Evolutionary conservation across 2,888 invertebrate genomes (phyloP).

Genomic region (Chrysodeixis includens): DNA sequence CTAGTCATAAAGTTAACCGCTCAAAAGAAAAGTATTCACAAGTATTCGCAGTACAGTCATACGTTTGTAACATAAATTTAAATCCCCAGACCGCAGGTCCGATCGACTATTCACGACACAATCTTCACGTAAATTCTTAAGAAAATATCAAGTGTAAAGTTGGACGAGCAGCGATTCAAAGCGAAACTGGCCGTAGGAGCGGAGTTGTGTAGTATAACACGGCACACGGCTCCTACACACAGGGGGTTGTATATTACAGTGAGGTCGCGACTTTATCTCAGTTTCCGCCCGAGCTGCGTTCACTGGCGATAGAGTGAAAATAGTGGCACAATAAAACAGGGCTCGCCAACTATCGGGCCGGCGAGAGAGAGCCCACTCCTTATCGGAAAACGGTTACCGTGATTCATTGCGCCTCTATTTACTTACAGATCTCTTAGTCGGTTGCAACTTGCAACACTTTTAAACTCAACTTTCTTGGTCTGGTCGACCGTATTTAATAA

Average conservation of each 20-base stretch:
- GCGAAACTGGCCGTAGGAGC: slow-evolving; percentile 53
- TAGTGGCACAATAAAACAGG: slow-evolving; percentile 87
- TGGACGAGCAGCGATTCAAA: slow-evolving; percentile 53
- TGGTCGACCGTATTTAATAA: not conserved
- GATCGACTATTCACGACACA: slow-evolving; percentile 34
- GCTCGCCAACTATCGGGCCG: slow-evolving; percentile 75
- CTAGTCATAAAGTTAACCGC: not conserved
- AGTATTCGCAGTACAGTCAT: slow-evolving; percentile 6
- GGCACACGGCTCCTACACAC: slow-evolving; percentile 51
- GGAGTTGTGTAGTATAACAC: slow-evolving; percentile 50
- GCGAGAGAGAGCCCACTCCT: slow-evolving; percentile 58
- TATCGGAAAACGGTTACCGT: slow-evolving; percentile 81
- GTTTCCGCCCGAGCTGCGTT: slow-evolving; percentile 85
- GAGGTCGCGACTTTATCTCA: slow-evolving; percentile 85
- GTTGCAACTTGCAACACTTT: slow-evolving; percentile 62
- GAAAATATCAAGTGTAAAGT: slow-evolving; percentile 49
- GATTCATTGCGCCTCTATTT: slow-evolving; percentile 83
- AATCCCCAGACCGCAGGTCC: slow-evolving; percentile 22
- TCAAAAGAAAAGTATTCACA: slow-evolving; percentile 4
- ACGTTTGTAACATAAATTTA: slow-evolving; percentile 34
- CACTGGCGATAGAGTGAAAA: slow-evolving; percentile 85
- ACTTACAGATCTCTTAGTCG: slow-evolving; percentile 72
- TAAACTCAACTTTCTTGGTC: slow-evolving; percentile 26
- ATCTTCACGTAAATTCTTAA: slow-evolving; percentile 49
- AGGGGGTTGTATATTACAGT: slow-evolving; percentile 78